Evolutionary conservation across 2,888 invertebrate genomes (phyloP), one percentile per base, ranked within the genome.

Genomic region (Polydrusus pterygomalis): DNA sequence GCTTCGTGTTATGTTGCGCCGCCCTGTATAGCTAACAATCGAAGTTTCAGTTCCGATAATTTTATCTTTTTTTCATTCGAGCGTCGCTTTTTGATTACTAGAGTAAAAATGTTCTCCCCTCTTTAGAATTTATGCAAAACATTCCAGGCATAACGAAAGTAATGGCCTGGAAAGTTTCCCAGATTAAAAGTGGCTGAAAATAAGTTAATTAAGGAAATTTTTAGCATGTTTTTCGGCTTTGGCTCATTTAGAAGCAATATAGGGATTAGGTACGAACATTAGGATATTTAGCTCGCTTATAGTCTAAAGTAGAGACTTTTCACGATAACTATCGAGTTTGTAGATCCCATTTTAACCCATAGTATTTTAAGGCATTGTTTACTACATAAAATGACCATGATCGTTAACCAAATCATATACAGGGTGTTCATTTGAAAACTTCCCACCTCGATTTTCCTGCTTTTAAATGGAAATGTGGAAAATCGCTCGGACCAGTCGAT

Each of bases 161-260:
- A 72, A 72, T 72, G 54, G 64, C 45, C 65, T 30, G 45, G 71
- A 72, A 63, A 64, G 15, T 65, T 63, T 30, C 11, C 65, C 56
- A 17, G 56, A 54, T 51, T 64, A 56, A 72, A 72, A 64, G 64
- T 51, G 56, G 54, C 34, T 49, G 54, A 25, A 64, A 54, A 56
- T 51, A 72, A 64, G 64, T 64, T 72, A 72, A 64, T 72, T 72
- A 72, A 38, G 40, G 64, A 56, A 17, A 56, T 72, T 72, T 71
- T 71, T 49, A n/a, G 63, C 20, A 20, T 63, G 18, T 63, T 63
- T 63, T 63, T 9, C 25, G 45, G 11, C 18, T 38, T 9, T n/a
- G 45, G 18, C 18, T 17, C 1, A 60, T 60, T 60, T 38, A 18
- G 17, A 38, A n/a, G 9, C 58, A 11, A 60, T 51, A 51, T 25